These are phyloP conservation scores for Scrobipalpa atriplicella DNA, from an alignment of 2,888 invertebrate genomes.

Conservation along the genomic window DNA sequence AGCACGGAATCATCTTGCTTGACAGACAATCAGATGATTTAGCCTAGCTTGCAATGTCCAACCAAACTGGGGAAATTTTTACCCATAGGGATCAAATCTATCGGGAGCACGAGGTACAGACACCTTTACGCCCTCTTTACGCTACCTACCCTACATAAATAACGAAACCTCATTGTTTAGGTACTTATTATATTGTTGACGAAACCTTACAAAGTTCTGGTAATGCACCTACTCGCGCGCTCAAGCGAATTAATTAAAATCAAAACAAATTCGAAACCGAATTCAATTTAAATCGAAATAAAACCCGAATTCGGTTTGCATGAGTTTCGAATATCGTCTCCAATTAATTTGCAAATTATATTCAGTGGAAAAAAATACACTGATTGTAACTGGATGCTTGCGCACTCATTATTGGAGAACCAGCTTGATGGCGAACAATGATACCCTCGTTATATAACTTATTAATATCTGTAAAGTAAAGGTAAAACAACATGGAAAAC, in stretches of 20 bases:
- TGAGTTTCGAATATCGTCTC: conserved; percentile 46
- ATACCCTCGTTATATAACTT: conserved; percentile 34
- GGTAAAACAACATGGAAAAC: conserved; percentile 31
- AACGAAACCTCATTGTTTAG: no score
- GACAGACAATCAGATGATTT: no score
- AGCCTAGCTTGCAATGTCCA: no score
- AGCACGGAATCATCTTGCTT: no score
- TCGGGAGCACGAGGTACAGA: no score
- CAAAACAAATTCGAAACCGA: conserved; percentile 24
- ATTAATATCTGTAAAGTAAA: conserved; percentile 23
- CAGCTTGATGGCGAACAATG: conserved; percentile 24
- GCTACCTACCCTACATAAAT: no score
- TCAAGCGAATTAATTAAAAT: neutral
- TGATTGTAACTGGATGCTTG: conserved; percentile 30
- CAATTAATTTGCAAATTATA: conserved; percentile 62
- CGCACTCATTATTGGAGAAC: conserved; percentile 31
- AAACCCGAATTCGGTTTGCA: conserved; percentile 20
- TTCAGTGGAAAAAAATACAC: conserved; percentile 44
- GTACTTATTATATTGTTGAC: no score
- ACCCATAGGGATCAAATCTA: no score
- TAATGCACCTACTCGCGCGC: neutral
- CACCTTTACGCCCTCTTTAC: no score
- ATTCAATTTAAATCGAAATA: conserved; percentile 22
- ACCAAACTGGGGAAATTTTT: no score
- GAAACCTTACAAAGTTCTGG: neutral